Base-by-base conservation (phyloP, 2,888 invertebrate genomes). In the Pemphredon lugubris region DNA sequence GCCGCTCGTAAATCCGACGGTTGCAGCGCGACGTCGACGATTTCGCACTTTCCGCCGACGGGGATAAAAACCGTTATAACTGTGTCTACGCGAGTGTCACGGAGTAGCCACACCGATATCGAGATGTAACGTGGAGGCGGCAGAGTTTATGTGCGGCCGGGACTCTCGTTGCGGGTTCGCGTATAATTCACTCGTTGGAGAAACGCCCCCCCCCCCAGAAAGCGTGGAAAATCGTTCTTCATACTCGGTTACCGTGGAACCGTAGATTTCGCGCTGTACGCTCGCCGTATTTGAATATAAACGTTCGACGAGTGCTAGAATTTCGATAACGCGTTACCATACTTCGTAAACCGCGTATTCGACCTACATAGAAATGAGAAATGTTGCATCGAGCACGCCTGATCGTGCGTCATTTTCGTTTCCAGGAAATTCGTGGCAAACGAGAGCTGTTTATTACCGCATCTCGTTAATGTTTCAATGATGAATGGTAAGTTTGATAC, bases 1-100 rank as follows among this genome's bases (percentile, higher is more conserved):
- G 48, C 23, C 13, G 68, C 59, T 75, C 75, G 73, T 75, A 76
- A 76, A 76, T 76, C 67, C 57, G 55, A 30, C 2, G 63, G 53
- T 51, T 55, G 68, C 34, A 51, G 57, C 32, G 16, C 32, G 32
- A 44, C 61, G 63, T 70, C 67, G 64, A 59, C 75, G 72, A 75
- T 75, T 72, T 75, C 72, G 64, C 75, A 58, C 63, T 61, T 72
- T 58, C 67, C 48, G 59, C 60, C 50, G 13, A 39, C 37, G 59
- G 16, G 63, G 55, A 30, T 39, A 64, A 65, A n/a, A 64, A 48
- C 53, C 60, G 70, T 58, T 47, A 60, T 60, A 66, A 73, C 57
- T 2, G 60, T 51, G 55, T 26, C 53, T 34, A 44, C 14, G 40
- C 50, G n/a, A n/a, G n/a, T n/a, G n/a, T n/a, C n/a, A n/a, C n/a